A percentile compares a stretch with the other conserved stretches of the same genome.
Conservation (phyloP, 2,113 vertebrate genomes). For the Pachypanchax playfairii region DNA sequence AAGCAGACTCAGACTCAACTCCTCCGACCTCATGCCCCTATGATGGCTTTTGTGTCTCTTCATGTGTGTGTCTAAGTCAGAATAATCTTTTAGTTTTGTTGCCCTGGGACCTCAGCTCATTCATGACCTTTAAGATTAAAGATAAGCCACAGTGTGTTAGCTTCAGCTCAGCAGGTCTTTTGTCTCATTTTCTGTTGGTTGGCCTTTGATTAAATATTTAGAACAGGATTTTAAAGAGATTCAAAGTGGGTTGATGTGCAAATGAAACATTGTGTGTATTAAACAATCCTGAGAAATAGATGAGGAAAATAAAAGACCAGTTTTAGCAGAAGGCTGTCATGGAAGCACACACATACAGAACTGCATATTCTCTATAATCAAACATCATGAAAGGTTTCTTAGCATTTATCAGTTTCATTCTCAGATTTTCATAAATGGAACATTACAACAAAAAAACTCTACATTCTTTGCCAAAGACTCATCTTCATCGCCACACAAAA, state of each 20-base stretch:
- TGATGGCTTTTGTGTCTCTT: constrained; percentile 44
- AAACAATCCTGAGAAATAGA: constrained; percentile 41
- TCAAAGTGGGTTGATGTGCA: constrained; percentile 48
- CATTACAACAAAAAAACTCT: too few species aligned
- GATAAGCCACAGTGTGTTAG: constrained; percentile 63
- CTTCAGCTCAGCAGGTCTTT: constrained; percentile 23
- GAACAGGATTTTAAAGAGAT: constrained; percentile 37
- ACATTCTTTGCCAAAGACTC: too few species aligned
- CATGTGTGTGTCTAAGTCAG: constrained; percentile 56
- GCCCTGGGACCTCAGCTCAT: constrained; percentile 55
- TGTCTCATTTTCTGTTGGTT: constrained; percentile 10
- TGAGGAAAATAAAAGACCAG: constrained; percentile 33
- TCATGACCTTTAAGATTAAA: constrained; percentile 70
- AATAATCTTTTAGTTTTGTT: constrained; percentile 41
- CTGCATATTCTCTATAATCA: constrained; percentile 7
- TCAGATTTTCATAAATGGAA: too few species aligned
- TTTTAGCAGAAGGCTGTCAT: constrained; percentile 26
- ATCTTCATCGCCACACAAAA: too few species aligned
- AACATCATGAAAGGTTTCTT: too few species aligned
- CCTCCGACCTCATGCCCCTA: constrained; percentile 1
- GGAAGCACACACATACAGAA: constrained; percentile 15
- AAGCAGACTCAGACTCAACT: constrained; percentile 22
- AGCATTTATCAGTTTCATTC: too few species aligned
- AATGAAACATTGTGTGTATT: constrained; percentile 53
- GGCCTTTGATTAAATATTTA: constrained; percentile 63